Evolutionary conservation across 2,797 vertebrate species (phyloP), one percentile per base, ranked within the genome.

Genomic region (Paratrypauchen microcephalus): DNA sequence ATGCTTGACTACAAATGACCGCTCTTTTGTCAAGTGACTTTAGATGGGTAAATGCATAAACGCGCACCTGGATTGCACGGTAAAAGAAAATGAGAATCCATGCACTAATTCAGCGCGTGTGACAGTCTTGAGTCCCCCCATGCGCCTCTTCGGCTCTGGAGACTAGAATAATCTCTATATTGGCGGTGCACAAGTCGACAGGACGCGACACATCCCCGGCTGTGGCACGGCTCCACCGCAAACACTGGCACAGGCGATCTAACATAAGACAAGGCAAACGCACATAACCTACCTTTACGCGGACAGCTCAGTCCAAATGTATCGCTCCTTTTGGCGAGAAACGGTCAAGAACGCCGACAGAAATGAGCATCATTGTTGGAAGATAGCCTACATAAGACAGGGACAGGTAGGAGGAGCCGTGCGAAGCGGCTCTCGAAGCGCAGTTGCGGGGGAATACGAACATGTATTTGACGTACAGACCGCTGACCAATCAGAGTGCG

Each of bases 401-500:
- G 60, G 73, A 83, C 69, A 41, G 70, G 15, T 41, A 19, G 41
- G 39, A 47, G 41, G 69, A 85, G 90, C 83, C 80, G 83, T 81
- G 86, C 78, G 81, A 72, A 79, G 76, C 85, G 79, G 87, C 72
- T 89, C 73, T 74, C 74, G 75, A 65, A 32, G 83, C 83, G 79
- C 85, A 76, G 81, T 77, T 62, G 81, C 81, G 54, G 85, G 78
- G 75, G 69, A 74, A 83, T 18, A 28, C 66, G 12, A 47, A 62
- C 48, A 7, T 28, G 28, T 0, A 7, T 21, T 30, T 79, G 83
- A 92, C 45, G 0, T 52, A 58, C 84, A 24, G 68, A 0, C 0
- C 2, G 13, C 18, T 13, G 69, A 60, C 92, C 92, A 93, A 93
- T 93, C 84, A 74, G 52, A 7, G 2, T 16, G 15, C 30, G 6